Conservation (phyloP, 2,113 vertebrate genomes). For the Plecturocebus donacophilus region DNA sequence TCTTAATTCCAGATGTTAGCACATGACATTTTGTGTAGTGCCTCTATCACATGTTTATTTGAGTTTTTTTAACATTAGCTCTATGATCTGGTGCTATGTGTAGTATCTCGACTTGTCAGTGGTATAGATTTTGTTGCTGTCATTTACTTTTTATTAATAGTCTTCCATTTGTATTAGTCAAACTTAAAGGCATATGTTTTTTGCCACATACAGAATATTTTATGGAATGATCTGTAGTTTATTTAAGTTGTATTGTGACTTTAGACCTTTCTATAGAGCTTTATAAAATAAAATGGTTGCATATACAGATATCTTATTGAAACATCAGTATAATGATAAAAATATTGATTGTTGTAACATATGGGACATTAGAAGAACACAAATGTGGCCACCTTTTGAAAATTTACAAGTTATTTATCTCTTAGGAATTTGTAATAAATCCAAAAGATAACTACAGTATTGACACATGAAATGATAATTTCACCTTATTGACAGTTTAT, state of each 20-base stretch:
- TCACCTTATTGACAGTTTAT: not conserved
- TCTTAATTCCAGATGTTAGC: not conserved
- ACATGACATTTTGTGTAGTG: not conserved
- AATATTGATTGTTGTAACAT: not conserved
- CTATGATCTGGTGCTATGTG: not conserved
- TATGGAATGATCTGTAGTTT: not conserved
- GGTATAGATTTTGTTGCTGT: not conserved
- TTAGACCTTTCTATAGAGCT: constrained; percentile 12
- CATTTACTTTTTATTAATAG: not conserved
- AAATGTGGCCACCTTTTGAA: constrained; percentile 30
- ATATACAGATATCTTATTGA: not conserved
- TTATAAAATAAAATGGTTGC: constrained; percentile 30
- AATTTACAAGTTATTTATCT: not conserved
- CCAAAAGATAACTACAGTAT: not conserved
- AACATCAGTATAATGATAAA: not conserved
- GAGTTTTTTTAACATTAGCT: not conserved
- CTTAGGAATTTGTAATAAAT: constrained; percentile 40
- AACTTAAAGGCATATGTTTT: constrained; percentile 16
- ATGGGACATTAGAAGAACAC: constrained; percentile 1
- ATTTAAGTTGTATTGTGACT: constrained; percentile 3
- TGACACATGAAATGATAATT: constrained; percentile 1
- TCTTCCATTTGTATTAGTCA: not conserved
- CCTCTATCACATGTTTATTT: not conserved
- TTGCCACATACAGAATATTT: not conserved
- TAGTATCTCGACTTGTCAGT: not conserved